Evolutionary conservation across 2,113 vertebrate species (phyloP).

Genomic region (Mixornis gularis): DNA sequence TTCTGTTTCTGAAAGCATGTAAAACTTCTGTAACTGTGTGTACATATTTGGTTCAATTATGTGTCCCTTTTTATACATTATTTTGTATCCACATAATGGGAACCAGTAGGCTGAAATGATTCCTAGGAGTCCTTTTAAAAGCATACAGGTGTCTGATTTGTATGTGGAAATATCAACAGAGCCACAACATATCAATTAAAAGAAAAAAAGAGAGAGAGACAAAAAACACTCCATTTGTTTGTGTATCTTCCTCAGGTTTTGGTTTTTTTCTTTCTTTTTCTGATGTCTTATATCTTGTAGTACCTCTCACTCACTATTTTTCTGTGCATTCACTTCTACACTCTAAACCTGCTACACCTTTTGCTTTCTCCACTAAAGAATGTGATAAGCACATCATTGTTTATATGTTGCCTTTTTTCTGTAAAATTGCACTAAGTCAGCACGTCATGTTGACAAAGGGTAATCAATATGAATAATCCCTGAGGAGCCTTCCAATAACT

Average conservation of each 20-base stretch:
- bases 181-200: fast-evolving
- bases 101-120: background rate
- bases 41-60: background rate
- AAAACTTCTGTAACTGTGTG: background rate
- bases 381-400: background rate
- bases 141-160: background rate
- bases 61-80: fast-evolving
- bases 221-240: background rate
- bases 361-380: background rate
- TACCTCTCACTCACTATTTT: background rate
- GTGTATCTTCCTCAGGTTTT: background rate
- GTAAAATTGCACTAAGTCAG: background rate
- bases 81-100: background rate
- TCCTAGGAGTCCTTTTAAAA: background rate
- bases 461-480: background rate
- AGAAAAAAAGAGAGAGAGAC: background rate
- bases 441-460: background rate
- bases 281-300: background rate
- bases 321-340: background rate
- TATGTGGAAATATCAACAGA: background rate
- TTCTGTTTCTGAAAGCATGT: background rate
- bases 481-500: background rate
- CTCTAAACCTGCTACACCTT: background rate
- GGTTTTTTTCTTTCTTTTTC: background rate
- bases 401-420: background rate